Percentiles rank a stretch among this genome's conserved stretches.
phyloP scores from a whole-genome alignment of 2,888 invertebrate species.

The Strigamia crassipes region DNA sequence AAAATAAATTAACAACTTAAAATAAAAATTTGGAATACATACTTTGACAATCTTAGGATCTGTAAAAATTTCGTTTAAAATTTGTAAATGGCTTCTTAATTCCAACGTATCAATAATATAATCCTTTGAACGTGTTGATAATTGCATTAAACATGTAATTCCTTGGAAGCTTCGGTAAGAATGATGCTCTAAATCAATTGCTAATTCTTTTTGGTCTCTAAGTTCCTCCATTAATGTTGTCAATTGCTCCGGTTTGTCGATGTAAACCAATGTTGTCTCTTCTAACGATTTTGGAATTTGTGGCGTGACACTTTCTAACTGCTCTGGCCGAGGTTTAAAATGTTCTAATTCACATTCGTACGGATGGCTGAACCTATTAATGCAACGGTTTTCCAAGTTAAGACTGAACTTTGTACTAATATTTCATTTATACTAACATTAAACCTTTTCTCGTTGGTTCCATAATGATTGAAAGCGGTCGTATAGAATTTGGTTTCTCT shows the following conservation, averaged over 20 bases:
- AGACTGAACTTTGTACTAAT: not conserved
- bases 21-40: slow-evolving; percentile 49
- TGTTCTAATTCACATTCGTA: slow-evolving; percentile 81
- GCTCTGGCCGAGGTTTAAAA: slow-evolving; percentile 66
- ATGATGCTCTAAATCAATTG: slow-evolving; percentile 85
- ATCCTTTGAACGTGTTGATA: slow-evolving; percentile 78
- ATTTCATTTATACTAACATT: slow-evolving; percentile 51
- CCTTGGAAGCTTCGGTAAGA: slow-evolving; percentile 90
- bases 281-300: slow-evolving; percentile 63
- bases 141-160: slow-evolving; percentile 93
- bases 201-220: slow-evolving; percentile 71
- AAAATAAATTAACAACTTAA: not conserved
- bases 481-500: slow-evolving; percentile 84
- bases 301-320: slow-evolving; percentile 60
- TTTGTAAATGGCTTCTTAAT: slow-evolving; percentile 78
- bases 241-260: slow-evolving; percentile 71
- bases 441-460: slow-evolving; percentile 69
- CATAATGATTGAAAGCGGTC: slow-evolving; percentile 75
- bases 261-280: slow-evolving; percentile 70
- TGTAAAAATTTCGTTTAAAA: slow-evolving; percentile 87
- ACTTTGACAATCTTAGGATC: slow-evolving; percentile 89
- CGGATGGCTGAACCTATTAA: slow-evolving; percentile 77
- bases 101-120: slow-evolving; percentile 87
- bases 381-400: not conserved
- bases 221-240: slow-evolving; percentile 71